Evolutionary conservation across 2,888 invertebrate genomes (phyloP).

Genomic region (Thereva unica): DNA sequence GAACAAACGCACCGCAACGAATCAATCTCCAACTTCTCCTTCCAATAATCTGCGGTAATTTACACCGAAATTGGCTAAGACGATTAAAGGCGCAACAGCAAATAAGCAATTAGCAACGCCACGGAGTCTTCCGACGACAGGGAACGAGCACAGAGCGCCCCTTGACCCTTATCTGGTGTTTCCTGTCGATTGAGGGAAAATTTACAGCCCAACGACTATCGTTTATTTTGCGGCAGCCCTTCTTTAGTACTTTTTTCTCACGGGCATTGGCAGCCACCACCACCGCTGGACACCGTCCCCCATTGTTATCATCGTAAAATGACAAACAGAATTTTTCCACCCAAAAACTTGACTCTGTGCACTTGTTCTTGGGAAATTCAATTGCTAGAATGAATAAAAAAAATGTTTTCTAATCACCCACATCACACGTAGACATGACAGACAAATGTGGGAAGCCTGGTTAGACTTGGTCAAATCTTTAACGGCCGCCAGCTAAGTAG

Average conservation of each 20-base stretch:
- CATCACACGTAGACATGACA: no score
- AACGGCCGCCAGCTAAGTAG: no score
- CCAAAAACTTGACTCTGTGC: no score
- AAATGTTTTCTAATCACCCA: no score
- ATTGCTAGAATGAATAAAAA: no score
- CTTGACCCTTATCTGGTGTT: constrained; percentile 24
- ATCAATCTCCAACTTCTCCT: not conserved
- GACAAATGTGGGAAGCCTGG: no score
- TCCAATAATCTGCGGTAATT: not conserved
- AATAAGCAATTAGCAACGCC: constrained; percentile 29
- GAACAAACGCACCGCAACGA: not conserved
- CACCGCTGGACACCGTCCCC: not conserved
- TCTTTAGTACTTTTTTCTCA: constrained; percentile 9
- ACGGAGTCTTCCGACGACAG: not conserved
- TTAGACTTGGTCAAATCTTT: no score
- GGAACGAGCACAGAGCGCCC: constrained; percentile 21
- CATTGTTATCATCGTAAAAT: no score
- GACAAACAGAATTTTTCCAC: no score
- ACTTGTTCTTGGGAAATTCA: no score
- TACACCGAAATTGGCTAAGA: not conserved
- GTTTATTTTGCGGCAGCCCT: constrained; percentile 3
- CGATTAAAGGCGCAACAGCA: constrained; percentile 13
- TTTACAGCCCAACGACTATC: constrained; percentile 7
- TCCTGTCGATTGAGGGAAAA: constrained; percentile 30
- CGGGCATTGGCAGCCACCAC: not conserved